phyloP scores from a whole-genome alignment of 2,888 invertebrate species.

The Apamea crenata region DNA sequence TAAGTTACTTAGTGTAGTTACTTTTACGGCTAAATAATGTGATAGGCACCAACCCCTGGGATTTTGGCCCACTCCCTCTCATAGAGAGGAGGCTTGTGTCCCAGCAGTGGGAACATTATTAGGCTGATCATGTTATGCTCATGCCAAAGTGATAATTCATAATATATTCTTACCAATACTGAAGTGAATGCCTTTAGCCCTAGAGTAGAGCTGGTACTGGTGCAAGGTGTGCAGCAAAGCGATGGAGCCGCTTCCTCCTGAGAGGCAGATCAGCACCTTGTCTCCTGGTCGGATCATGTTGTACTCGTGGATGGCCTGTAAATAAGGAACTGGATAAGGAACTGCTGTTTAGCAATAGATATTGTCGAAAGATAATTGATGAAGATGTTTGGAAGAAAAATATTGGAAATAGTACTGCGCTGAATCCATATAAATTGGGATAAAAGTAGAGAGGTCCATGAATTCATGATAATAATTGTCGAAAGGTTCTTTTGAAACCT shows the following conservation, averaged over 20 bases:
- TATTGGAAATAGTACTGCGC: not conserved
- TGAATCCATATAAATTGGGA: not conserved
- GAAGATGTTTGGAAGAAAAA: not conserved
- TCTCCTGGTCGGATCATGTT: slow-evolving; percentile 96
- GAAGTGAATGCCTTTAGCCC: slow-evolving; percentile 94
- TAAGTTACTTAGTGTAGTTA: too few species aligned
- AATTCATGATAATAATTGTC: not conserved
- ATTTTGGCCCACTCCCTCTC: too few species aligned
- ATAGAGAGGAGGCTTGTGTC: too few species aligned
- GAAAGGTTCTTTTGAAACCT: not conserved
- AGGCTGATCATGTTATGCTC: not conserved
- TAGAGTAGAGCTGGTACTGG: slow-evolving; percentile 95
- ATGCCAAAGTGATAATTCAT: not conserved
- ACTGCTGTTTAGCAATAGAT: not conserved
- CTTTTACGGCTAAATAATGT: too few species aligned
- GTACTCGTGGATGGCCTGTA: slow-evolving; percentile 94
- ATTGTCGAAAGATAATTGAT: not conserved
- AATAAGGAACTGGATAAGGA: not conserved
- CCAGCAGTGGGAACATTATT: too few species aligned
- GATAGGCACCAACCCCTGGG: too few species aligned
- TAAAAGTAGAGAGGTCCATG: too few species aligned
- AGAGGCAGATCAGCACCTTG: slow-evolving; percentile 95
- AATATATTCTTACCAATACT: slow-evolving; percentile 86
- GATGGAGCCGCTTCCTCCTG: slow-evolving; percentile 96
- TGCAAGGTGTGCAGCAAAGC: slow-evolving; percentile 95